These are phyloP conservation scores for Condylura cristata DNA, from an alignment of 2,113 vertebrate genomes.

Conservation along the genomic window DNA sequence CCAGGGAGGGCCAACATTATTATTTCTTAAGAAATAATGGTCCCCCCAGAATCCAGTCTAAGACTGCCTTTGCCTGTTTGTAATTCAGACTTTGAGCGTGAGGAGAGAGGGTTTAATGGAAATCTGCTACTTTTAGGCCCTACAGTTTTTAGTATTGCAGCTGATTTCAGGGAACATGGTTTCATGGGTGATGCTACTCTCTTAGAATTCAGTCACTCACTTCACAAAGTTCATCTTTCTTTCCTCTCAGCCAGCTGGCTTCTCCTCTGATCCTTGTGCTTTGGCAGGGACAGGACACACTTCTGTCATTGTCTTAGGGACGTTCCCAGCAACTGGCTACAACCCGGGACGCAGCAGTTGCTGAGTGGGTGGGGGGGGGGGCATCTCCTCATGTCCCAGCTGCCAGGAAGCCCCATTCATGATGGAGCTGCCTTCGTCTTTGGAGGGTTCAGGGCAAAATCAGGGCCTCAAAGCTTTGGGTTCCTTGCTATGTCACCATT, in stretches of 20 bases:
- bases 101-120: neutral
- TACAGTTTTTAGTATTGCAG: neutral
- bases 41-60: neutral
- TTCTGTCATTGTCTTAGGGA: neutral
- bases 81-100: fast-evolving
- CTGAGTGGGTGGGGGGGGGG: fast-evolving
- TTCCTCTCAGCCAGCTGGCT: neutral
- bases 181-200: neutral
- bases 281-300: neutral
- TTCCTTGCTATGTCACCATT: neutral
- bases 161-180: neutral
- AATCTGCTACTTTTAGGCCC: neutral
- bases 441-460: neutral
- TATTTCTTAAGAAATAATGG: neutral
- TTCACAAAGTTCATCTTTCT: neutral
- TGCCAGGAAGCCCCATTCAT: fast-evolving
- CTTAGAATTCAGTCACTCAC: neutral
- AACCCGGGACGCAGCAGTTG: fast-evolving
- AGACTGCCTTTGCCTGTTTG: neutral
- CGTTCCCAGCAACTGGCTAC: neutral
- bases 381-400: neutral
- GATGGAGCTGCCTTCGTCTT: neutral
- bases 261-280: neutral
- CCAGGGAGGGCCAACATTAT: too few relatives aligned
- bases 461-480: neutral